These are phyloP conservation scores for Lycaon pictus DNA, from an alignment of 2,113 vertebrate genomes.

Conservation along the genomic window DNA sequence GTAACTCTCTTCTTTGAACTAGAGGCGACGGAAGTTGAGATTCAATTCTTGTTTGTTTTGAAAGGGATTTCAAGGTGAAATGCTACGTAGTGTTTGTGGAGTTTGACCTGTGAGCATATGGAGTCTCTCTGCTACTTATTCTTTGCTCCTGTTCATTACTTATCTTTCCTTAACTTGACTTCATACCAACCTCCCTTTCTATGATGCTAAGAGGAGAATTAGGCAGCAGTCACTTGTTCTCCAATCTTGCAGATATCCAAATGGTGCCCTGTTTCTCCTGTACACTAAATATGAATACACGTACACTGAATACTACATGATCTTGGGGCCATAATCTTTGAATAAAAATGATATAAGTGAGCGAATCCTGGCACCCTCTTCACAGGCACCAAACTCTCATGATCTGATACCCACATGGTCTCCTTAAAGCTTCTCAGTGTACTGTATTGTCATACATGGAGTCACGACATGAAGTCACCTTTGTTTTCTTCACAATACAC, in stretches of 20 bases:
- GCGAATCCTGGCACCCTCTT: not conserved
- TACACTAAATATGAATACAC: not conserved
- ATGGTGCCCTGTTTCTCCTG: not conserved
- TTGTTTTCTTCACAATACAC: not conserved
- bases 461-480: not conserved
- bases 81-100: not conserved
- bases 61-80: not conserved
- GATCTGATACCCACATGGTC: not conserved
- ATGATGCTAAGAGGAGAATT: not conserved
- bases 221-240: not conserved
- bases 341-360: not conserved
- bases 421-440: rapidly evolving
- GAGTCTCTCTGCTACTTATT: not conserved
- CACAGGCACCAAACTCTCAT: not conserved
- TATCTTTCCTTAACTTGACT: not conserved
- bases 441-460: too few species aligned
- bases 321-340: not conserved
- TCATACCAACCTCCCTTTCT: not conserved
- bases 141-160: not conserved
- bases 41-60: not conserved
- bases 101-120: not conserved
- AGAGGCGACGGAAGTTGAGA: not conserved
- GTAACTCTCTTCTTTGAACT: not conserved
- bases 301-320: not conserved
- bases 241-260: not conserved